Conservation (phyloP, 2,113 vertebrate genomes). For the Eretmochelys imbricata region DNA sequence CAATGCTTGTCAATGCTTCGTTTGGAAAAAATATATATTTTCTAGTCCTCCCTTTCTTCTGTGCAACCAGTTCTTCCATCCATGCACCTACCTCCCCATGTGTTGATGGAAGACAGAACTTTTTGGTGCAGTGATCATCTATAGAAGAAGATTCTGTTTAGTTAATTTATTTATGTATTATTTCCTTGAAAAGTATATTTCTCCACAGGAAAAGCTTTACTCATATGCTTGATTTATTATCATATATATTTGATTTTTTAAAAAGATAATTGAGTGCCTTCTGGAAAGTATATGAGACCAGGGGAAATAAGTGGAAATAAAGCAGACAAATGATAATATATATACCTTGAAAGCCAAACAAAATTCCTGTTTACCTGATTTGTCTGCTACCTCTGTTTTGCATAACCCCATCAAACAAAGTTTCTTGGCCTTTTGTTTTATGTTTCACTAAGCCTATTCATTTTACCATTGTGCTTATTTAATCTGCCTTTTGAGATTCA, state of each 20-base stretch:
- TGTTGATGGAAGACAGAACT: not conserved
- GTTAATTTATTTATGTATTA: not conserved
- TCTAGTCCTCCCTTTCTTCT: not conserved
- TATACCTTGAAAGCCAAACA: not conserved
- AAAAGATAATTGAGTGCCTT: not conserved
- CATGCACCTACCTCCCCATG: not conserved
- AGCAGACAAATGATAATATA: not conserved
- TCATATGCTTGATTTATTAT: not conserved
- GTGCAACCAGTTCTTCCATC: not conserved
- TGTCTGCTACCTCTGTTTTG: not conserved
- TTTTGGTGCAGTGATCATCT: not conserved
- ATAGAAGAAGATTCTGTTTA: not conserved
- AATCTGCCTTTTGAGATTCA: not conserved
- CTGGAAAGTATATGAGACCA: not conserved
- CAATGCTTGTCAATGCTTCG: fast-evolving
- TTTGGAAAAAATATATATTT: not conserved
- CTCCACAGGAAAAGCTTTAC: not conserved
- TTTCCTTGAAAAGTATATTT: not conserved
- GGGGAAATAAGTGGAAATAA: not conserved
- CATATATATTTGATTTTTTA: conserved; percentile 6
- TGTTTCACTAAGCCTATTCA: not conserved
- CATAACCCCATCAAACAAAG: not conserved
- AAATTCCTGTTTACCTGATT: not conserved
- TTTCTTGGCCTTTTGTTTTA: conserved; percentile 28
- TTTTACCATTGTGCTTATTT: not conserved